Base-by-base conservation (phyloP, 2,113 vertebrate species). In the human region DNA sequence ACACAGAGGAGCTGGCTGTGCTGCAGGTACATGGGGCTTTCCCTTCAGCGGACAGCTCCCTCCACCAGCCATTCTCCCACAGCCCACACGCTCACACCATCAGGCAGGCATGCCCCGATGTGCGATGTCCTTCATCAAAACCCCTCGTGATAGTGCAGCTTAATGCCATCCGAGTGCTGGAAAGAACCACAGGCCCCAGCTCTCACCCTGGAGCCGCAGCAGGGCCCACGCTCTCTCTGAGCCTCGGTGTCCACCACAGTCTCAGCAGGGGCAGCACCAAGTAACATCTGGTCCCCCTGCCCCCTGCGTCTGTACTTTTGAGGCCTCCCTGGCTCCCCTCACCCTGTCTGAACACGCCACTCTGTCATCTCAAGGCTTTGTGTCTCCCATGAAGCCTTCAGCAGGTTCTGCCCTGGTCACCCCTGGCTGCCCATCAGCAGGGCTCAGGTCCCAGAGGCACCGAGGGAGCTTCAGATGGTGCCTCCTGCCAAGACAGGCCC, bases 91-190 rank as follows among this genome's bases (percentile, higher is more conserved):
- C 8, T 25, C 57, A 59, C 4, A 9, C 57, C 3, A 3, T 23
- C 57, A 59, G 57, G 57, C 23, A 59, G 57, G 57, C 23, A 25
- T 3, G 9, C 57, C 57, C 57, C 22, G 9, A 25, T 10, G 9
- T 3, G 3, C 8, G 23, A 59, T 10, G 22, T 59, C 57, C 57
- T 59, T 25, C 23, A 59, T 59, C 72, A 23, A 17, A 30, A 45
- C 13, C 86, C 72, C 38, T 23, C 52, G 10, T 1, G 5, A 76
- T 27, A 6, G 20, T 16, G 38, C 18, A 72, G 12, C 38, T 89
- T 8, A 7, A 57, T 0, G 11, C 38, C 17, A 0, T 8, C 3
- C 52, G 3, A 30, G 17, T 32, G 68, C n/a, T 43, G 17, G 27
- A 55, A 40, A 17, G 38, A 45, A 75, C 38, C 48, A 55, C 40